Base-by-base conservation (phyloP, 2,113 vertebrate genomes). In the Dipodomys spectabilis region DNA sequence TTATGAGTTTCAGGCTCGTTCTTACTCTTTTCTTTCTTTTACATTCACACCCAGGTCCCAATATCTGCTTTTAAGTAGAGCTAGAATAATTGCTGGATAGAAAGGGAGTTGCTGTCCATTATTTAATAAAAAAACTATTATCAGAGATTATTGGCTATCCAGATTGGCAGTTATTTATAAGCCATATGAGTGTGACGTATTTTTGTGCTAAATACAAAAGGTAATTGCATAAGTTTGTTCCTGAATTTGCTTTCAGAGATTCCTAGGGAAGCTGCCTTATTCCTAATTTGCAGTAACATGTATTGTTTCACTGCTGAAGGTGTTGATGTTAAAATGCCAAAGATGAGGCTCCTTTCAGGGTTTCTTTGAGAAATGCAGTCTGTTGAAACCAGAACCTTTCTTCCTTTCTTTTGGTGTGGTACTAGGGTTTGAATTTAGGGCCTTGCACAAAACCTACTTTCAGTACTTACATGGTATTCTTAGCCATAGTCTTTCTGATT, bases 1-100 rank as follows among this genome's bases (percentile, higher is more conserved):
- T 94, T 97, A 80, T 98, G 98, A 97, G 68, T 93, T 79, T 86
- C 45, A 83, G 39, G 25, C 30, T 86, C 13, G 13, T 94, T 80
- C 75, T 32, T 79, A 44, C 6, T 85, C 71, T 94, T 69, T 49
- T 80, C 60, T 95, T 79, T 87, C 45, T 81, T 71, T 78, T 25
- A 45, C 8, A 79, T 30, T 91, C 72, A 65, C 23, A 97, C 82
- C 35, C 65, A 32, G 10, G 81, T 57, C 19, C 93, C 12, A 7
- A 65, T 44, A 39, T 88, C 25, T 91, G 74, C 82, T 95, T 97
- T 96, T 94, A 79, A 96, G 80, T 78, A 57, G 73, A 78, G 73
- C 71, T 39, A 91, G 57, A 83, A 57, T 72, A 30, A 91, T 94
- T 74, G 92, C 92, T 45, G 32, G 19, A 79, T 28, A 49, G 15